A percentile compares a stretch with the other conserved stretches of the same genome.
Evolutionary conservation across 1,140 invertebrate species (phyloP).

Genomic region (Thalassaphorura encarpata): DNA sequence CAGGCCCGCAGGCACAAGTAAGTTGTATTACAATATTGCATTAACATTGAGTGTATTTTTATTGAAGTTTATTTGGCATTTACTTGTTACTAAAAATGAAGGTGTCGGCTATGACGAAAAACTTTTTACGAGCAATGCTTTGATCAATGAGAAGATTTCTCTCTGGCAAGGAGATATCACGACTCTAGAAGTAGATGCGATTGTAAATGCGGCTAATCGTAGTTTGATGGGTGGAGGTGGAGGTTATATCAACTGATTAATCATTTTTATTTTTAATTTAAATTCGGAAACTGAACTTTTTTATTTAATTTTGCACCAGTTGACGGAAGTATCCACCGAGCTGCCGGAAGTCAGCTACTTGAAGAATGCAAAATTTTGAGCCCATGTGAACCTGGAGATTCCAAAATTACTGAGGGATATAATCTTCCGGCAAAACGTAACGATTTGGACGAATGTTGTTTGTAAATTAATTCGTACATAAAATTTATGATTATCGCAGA

Average conservation of each 20-base stretch:
- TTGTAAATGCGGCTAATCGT: conserved; percentile 86
- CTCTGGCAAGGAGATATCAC: conserved; percentile 77
- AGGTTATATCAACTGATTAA: conserved; percentile 33
- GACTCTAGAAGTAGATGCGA: conserved; percentile 71
- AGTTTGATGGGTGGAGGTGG: conserved; percentile 69
- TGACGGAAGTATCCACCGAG: conserved; percentile 74
- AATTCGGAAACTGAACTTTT: conserved; percentile 7
- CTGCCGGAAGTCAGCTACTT: conserved; percentile 54
- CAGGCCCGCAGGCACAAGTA: too few relatives aligned
- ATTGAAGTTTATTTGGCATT: too few relatives aligned
- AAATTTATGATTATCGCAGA: too few relatives aligned
- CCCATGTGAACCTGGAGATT: conserved; percentile 64
- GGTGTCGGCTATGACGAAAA: too few relatives aligned
- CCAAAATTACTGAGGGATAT: conserved; percentile 71
- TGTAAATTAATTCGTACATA: too few relatives aligned
- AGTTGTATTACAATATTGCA: too few relatives aligned
- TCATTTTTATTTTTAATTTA: conserved; percentile 1
- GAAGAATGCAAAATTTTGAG: conserved; percentile 59
- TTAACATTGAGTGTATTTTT: too few relatives aligned
- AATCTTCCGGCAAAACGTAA: conserved; percentile 58
- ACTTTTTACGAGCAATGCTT: too few relatives aligned
- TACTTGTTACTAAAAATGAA: too few relatives aligned
- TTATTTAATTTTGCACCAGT: conserved; percentile 15
- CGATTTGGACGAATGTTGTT: too few relatives aligned
- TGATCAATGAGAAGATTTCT: too few relatives aligned